A percentile compares a stretch with the other conserved stretches of the same genome.
These are phyloP conservation scores for Cantharis rustica DNA, from an alignment of 2,888 invertebrate species.

Conservation along the genomic window DNA sequence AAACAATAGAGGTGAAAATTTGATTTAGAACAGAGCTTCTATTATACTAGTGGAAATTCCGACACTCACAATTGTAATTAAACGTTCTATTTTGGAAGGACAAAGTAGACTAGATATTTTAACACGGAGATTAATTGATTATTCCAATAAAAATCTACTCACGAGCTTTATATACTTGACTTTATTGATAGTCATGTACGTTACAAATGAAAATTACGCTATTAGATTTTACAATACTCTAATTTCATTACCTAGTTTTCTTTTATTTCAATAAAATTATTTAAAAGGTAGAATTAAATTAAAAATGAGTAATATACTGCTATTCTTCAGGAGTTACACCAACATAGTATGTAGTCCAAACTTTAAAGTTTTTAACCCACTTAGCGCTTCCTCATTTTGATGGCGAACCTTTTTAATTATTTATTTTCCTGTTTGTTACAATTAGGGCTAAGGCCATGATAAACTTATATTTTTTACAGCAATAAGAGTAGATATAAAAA, in stretches of 20 bases:
- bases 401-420: not conserved
- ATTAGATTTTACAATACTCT: not conserved
- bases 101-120: not conserved
- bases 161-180: not conserved
- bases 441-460: not conserved
- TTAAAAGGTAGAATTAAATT: not conserved
- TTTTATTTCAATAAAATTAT: not conserved
- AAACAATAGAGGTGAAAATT: slow-evolving; percentile 31
- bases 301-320: not conserved
- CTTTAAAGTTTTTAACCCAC: not conserved
- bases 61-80: slow-evolving; percentile 26
- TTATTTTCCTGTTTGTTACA: not conserved
- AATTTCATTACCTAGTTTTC: not conserved
- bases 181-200: not conserved
- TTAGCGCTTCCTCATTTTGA: not conserved
- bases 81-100: not conserved
- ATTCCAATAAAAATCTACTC: not conserved
- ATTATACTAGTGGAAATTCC: slow-evolving; percentile 28
- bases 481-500: not conserved
- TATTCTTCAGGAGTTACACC: not conserved
- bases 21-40: slow-evolving; percentile 23
- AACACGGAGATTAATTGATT: not conserved
- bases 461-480: not conserved
- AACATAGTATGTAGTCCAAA: not conserved
- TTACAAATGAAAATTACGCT: not conserved